Base-by-base conservation (phyloP, 2,797 vertebrate genomes). In the Tachyglossus aculeatus region DNA sequence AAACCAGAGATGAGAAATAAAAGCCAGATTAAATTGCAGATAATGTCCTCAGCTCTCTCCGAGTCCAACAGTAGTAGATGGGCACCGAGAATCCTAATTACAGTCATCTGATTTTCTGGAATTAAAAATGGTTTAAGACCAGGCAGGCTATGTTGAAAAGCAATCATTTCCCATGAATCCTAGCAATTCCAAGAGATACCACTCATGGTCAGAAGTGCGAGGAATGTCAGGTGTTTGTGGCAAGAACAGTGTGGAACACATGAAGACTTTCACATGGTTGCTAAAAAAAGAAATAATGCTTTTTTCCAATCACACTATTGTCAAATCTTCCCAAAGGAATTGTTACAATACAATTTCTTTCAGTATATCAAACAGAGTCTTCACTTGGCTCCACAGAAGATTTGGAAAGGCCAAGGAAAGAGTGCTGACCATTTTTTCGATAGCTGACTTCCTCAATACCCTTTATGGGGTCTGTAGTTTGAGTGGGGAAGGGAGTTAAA, bases 41-140 rank as follows among this genome's bases (percentile, higher is more conserved):
- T 81, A 77, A 89, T 74, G 48, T 77, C 75, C 73, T 37, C 74
- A 67, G 67, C 58, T 77, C 59, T 33, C 64, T 62, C 52, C 44
- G 51, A 64, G 48, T 71, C 64, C 33, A 55, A 47, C 48, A 57
- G 71, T 48, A 69, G 47, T 10, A 76, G 71, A 81, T 24, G 82
- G 33, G 45, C 39, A 79, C 80, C 71, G 74, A 37, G 27, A 9
- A 70, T 31, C 79, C 82, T 87, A 88, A 82, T 80, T 74, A 72
- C 70, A 80, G 75, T 65, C 83, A 81, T 21, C 22, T 81, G 72
- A 70, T 87, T 83, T 83, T 78, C 50, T 60, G 74, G 61, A 79
- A 69, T 67, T 57, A 71, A 77, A 71, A 83, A 82, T 72, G 86
- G 76, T 78, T 86, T 80, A 75, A 77, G 43, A 63, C 59, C 65